A percentile compares a stretch with the other conserved stretches of the same genome.
Conservation (phyloP, 35 echinoderm and acorn worm genomes). For the Stichopus chloronotus region DNA sequence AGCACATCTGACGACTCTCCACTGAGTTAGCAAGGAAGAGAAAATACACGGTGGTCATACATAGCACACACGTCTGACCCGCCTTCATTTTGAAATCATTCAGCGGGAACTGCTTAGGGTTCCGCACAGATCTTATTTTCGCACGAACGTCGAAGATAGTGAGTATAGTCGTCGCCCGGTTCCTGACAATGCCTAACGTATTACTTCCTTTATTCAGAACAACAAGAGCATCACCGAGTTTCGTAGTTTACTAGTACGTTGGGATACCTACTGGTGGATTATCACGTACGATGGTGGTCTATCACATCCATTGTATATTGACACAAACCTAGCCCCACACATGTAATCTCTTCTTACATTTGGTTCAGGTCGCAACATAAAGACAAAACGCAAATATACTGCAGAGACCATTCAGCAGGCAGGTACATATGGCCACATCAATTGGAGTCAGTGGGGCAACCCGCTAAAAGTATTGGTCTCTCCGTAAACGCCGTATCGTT, state of each 20-base stretch:
- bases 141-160: no score
- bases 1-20: slow-evolving; percentile 79
- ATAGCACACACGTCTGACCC: not conserved
- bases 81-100: not conserved
- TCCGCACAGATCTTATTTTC: not conserved
- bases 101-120: not conserved
- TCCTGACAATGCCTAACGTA: no score
- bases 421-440: no score
- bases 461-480: not conserved
- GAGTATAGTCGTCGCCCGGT: no score
- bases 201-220: no score
- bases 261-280: not conserved
- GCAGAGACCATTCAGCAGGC: no score
- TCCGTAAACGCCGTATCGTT: not conserved
- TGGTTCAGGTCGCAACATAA: not conserved
- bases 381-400: slow-evolving; percentile 4
- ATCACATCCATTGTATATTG: slow-evolving; percentile 2
- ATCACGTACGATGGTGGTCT: not conserved
- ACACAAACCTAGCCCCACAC: not conserved
- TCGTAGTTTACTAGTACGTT: no score
- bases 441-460: no score
- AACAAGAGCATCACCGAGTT: no score
- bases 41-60: not conserved
- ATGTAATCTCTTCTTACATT: not conserved
- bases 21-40: slow-evolving; percentile 44